A percentile compares a stretch with the other conserved stretches of the same genome.
Evolutionary conservation across 2,113 vertebrate species (phyloP).

Genomic region (Pteropus alecto): DNA sequence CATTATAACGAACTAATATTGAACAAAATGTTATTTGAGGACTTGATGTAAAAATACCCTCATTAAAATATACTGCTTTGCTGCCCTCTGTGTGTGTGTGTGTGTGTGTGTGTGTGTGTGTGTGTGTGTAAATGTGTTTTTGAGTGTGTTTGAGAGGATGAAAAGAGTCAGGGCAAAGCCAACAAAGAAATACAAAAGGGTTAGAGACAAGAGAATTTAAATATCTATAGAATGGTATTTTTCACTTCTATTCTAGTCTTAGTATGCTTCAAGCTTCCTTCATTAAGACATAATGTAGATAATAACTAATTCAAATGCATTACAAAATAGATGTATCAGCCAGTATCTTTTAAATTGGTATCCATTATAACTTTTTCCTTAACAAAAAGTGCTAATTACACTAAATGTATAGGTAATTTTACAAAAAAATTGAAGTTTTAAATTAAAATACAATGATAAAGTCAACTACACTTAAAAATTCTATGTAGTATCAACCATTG

Average conservation of each 20-base stretch:
- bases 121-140: too few relatives aligned
- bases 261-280: neutral
- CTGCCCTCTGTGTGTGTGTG: too few relatives aligned
- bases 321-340: neutral
- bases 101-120: too few relatives aligned
- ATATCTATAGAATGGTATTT: neutral
- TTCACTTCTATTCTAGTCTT: neutral
- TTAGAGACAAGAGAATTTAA: neutral
- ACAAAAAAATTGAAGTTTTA: neutral
- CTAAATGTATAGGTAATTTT: neutral
- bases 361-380: neutral
- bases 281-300: neutral
- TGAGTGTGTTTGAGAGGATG: too few relatives aligned
- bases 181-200: too few relatives aligned
- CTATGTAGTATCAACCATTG: accelerated
- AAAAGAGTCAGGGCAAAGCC: too few relatives aligned
- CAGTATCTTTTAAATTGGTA: neutral
- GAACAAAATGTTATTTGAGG: too few relatives aligned
- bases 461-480: neutral
- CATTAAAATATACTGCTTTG: too few relatives aligned
- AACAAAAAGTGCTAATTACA: neutral
- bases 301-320: neutral
- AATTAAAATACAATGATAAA: neutral
- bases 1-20: too few relatives aligned
- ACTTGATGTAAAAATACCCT: too few relatives aligned